A percentile compares a stretch with the other conserved stretches of the same genome.
Evolutionary conservation across 2,888 invertebrate genomes (phyloP).

Genomic region (Pantelozetes paolii): DNA sequence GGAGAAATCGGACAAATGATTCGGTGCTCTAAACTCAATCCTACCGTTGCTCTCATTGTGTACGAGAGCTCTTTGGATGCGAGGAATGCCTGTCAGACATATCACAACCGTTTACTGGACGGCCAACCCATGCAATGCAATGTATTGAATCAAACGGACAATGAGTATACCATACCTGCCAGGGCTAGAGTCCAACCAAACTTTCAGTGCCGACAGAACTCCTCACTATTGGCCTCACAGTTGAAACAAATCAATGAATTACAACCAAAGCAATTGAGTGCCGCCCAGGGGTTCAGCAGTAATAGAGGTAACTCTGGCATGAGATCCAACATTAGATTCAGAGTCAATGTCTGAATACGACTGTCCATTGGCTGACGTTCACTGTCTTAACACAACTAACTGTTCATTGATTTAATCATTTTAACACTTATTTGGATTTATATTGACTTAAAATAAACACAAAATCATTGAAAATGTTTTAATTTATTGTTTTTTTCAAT

Average conservation of each 20-base stretch:
- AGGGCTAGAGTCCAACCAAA: background rate
- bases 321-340: too few relatives aligned
- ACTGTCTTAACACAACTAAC: too few relatives aligned
- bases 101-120: constrained; percentile 38
- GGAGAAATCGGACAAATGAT: constrained; percentile 35
- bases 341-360: too few relatives aligned
- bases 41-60: constrained; percentile 22
- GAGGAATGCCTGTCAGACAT: constrained; percentile 14
- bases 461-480: too few relatives aligned
- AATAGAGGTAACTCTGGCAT: too few relatives aligned
- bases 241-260: constrained; percentile 13
- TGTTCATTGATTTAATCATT: too few relatives aligned
- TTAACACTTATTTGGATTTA: too few relatives aligned
- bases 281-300: too few relatives aligned
- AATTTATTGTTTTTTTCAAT: too few relatives aligned
- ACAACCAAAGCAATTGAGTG: too few relatives aligned
- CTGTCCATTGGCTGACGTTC: too few relatives aligned
- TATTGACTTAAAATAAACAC: too few relatives aligned
- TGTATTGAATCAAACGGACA: background rate
- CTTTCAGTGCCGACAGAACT: background rate
- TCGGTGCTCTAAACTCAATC: constrained; percentile 16
- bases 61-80: constrained; percentile 12
- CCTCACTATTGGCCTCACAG: background rate
- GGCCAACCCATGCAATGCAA: constrained; percentile 35
- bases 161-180: background rate